Base-by-base conservation (phyloP, 1,140 invertebrate species). In the Drosophila orena region DNA sequence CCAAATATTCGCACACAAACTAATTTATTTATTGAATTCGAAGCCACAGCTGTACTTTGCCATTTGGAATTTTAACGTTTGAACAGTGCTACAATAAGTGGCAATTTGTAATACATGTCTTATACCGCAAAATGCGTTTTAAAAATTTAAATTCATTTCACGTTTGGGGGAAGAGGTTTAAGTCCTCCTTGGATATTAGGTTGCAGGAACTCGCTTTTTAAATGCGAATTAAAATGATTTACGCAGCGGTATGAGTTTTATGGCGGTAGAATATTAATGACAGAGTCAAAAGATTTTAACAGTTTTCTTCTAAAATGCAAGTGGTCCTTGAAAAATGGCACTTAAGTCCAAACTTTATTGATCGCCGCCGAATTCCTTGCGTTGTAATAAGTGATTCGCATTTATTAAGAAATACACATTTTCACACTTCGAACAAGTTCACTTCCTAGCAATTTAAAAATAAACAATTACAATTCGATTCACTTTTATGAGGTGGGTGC, bases 1-100 rank as follows among this genome's bases (percentile, higher is more conserved):
- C 30, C 38, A 58, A 60, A 34, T 42, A 42, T 35, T 27, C 47
- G 24, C 27, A 30, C 6, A 53, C 49, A 24, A 59, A 64, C 24
- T 73, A 57, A 72, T 68, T 79, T 84, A 77, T 84, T 83, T 70
- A 80, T 77, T 60, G 38, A 52, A 62, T 71, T 50, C 27, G 55
- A 59, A 70, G 64, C 43, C 40, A 7, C 59, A 56, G 59, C 58
- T 71, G 46, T 44, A 49, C 42, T 22, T 40, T 49, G 62, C 52
- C 38, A 54, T 65, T 79, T 72, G 40, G 58, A 64, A 60, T 44
- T 76, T 12, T 34, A 64, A 55, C 61, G 56, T 40, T 76, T 59
- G 47, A 56, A 42, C 46, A 49, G n/a, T 46, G 12, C 37, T 40
- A 43, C 47, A 50, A 34, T 27, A 40, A 57, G 42, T 54, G 35